Base-by-base conservation (phyloP, 2,888 invertebrate genomes). In the Deilephila elpenor region DNA sequence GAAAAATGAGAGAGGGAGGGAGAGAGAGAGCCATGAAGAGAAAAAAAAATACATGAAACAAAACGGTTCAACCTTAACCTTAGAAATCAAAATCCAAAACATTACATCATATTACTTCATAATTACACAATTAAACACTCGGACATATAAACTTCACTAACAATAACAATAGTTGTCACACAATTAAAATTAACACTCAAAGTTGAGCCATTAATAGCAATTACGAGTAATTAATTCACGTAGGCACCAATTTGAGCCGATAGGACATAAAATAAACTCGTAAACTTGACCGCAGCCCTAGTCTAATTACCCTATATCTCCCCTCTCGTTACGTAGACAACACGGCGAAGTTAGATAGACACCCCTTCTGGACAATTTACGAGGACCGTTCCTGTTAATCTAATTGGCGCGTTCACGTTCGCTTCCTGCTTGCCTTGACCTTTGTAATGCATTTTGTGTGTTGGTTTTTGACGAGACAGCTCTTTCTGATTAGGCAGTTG, bases 401-500 rank as follows among this genome's bases (percentile, higher is more conserved):
- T 92, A 93, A 93, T 93, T 91, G 91, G 86, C 91, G 89, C 92
- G 89, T 91, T 88, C 89, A 88, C 91, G 89, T 91, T 88, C 86
- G 89, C 89, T 89, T 87, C 79, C 81, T 78, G 83, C 83, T 89
- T 84, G 89, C 91, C 92, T 92, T 93, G 93, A 93, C 93, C 93
- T 93, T 91, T 82, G 86, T 90, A 90, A 92, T 93, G 92, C 90
- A 88, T 90, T 93, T 92, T 86, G 88, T 90, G 75, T 78, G 76
- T 78, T 75, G 70, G 72, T 73, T 61, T 61, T 67, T 74, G 71
- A 71, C 61, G 64, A 44, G 74, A 60, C 59, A 34, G 59, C 71
- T 72, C 60, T 73, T 72, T 34, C 37, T 59, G 29, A 64, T 53
- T 59, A 53, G 59, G 25, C 25, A 17, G 34, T 44, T 5, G 51